phyloP scores from a whole-genome alignment of 30 jellyfish, hydroid and myxozoan genomes.

The Cassiopea xamachana region DNA sequence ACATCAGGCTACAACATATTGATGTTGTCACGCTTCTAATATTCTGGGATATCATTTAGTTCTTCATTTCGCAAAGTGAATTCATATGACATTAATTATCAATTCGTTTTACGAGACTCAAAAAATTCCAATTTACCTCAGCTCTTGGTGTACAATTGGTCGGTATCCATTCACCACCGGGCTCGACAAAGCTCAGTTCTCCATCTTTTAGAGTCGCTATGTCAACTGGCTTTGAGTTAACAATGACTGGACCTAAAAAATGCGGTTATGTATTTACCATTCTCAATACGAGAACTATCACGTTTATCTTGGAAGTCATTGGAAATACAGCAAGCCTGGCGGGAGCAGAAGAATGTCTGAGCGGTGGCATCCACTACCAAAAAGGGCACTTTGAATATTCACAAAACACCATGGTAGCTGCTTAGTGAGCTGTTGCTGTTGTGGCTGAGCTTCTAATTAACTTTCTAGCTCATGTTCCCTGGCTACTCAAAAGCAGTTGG shows the following conservation, averaged over 20 bases:
- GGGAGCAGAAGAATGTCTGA: not conserved
- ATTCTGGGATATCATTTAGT: no score
- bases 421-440: no score
- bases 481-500: no score
- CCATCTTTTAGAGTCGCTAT: conserved; percentile 16
- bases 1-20: no score
- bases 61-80: no score
- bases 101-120: not conserved
- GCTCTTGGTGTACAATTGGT: conserved; percentile 57
- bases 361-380: not conserved
- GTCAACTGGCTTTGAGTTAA: conserved; percentile 18
- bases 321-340: not conserved
- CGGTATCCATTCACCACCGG: conserved; percentile 79
- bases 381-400: not conserved
- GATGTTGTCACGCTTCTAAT: no score
- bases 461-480: no score
- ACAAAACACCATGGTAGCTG: not conserved
- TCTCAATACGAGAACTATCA: not conserved
- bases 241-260: conserved; percentile 47
- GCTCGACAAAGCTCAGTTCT: conserved; percentile 48
- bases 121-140: conserved; percentile 20
- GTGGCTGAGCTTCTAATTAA: no score
- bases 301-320: not conserved
- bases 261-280: not conserved
- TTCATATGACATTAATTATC: no score